Conservation (phyloP, 1,140 invertebrate species). For the Oscheius sp. region DNA sequence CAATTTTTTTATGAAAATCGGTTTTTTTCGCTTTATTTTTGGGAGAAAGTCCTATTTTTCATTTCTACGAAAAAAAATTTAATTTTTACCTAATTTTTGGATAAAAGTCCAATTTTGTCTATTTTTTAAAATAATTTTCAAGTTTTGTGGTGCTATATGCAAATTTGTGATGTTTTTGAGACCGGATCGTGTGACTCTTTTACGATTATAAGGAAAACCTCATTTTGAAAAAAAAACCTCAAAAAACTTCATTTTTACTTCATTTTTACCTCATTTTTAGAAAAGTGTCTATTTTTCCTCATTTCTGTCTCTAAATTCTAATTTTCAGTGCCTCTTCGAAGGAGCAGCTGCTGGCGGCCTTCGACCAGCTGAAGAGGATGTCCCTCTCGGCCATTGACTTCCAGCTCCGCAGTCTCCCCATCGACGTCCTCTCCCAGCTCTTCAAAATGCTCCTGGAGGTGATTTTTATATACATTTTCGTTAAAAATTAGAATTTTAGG, state of each 20-base stretch:
- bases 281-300: conserved; percentile 5
- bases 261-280: not conserved
- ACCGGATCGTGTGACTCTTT: no score
- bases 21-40: no score
- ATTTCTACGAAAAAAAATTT: no score
- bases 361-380: conserved; percentile 76
- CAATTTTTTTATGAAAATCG: no score
- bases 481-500: conserved; percentile 1
- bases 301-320: no score
- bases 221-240: no score
- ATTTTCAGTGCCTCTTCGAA: conserved; percentile 42
- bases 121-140: conserved; percentile 5
- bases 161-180: no score
- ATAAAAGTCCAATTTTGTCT: no score
- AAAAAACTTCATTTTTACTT: not conserved
- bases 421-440: conserved; percentile 68
- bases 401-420: conserved; percentile 69
- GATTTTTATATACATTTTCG: conserved; percentile 16
- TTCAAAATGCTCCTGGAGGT: conserved; percentile 74
- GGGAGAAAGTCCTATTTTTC: no score
- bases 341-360: conserved; percentile 61
- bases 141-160: no score
- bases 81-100: no score
- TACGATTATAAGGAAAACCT: no score
- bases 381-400: conserved; percentile 82